Conservation (phyloP, 1,140 invertebrate genomes). For the Heliconius hewitsoni region DNA sequence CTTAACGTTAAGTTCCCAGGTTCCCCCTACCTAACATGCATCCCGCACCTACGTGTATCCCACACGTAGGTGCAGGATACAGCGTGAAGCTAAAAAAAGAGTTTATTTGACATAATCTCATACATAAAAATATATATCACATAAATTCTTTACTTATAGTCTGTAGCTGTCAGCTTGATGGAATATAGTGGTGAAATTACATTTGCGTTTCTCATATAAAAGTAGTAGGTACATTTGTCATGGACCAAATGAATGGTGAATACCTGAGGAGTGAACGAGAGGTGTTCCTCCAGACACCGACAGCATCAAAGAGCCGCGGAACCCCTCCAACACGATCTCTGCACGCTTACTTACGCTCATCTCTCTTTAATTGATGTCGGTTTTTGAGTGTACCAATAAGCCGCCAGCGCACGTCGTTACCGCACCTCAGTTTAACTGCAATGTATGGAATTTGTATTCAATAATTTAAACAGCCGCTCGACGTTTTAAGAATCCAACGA, state of each 20-base stretch:
- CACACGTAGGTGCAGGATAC: no score
- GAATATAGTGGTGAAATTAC: constrained; percentile 45
- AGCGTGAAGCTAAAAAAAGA: no score
- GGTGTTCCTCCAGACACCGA: constrained; percentile 46
- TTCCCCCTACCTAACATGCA: no score
- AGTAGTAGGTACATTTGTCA: constrained; percentile 49
- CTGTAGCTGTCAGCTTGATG: constrained; percentile 37
- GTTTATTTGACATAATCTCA: no score
- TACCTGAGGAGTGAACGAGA: constrained; percentile 34
- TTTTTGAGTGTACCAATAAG: constrained; percentile 69
- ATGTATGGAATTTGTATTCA: constrained; percentile 77
- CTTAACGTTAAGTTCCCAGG: no score
- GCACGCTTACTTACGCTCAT: constrained; percentile 50
- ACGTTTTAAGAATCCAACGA: constrained; percentile 48
- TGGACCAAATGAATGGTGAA: constrained; percentile 33
- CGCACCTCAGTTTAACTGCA: constrained; percentile 59
- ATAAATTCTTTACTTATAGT: constrained; percentile 11
- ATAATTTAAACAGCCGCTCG: constrained; percentile 66
- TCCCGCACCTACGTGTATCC: no score
- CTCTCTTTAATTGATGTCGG: constrained; percentile 71
- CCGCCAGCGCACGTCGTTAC: constrained; percentile 59
- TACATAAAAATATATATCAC: no score
- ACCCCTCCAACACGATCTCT: constrained; percentile 2
- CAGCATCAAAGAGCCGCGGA: constrained; percentile 50
- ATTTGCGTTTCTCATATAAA: constrained; percentile 46